Evolutionary conservation across 2,888 invertebrate genomes (phyloP).

Genomic region (Notodonta ziczac): DNA sequence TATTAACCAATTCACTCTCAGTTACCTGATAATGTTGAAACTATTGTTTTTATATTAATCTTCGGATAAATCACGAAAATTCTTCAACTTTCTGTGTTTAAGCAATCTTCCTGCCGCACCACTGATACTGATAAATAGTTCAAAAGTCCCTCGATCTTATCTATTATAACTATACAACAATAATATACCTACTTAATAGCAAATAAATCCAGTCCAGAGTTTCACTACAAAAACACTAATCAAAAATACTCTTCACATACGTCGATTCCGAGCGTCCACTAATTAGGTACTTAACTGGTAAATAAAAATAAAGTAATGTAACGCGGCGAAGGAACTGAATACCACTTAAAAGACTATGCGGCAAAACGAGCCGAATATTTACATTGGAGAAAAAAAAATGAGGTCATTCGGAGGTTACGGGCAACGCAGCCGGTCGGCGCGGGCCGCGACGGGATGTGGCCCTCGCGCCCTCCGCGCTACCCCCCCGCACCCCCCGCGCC

Average conservation of each 20-base stretch:
- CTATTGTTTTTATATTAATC: background rate
- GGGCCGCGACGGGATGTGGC: constrained; percentile 82
- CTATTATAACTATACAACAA: constrained; percentile 42
- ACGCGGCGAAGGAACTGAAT: constrained; percentile 79
- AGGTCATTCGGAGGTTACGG: constrained; percentile 84
- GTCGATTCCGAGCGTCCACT: constrained; percentile 59
- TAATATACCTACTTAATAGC: constrained; percentile 24
- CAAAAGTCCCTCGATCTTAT: constrained; percentile 49
- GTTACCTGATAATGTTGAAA: constrained; percentile 1
- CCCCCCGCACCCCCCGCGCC: constrained; percentile 40
- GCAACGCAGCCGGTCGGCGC: constrained; percentile 82
- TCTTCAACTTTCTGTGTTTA: constrained; percentile 14
- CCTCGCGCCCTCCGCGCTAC: constrained; percentile 49
- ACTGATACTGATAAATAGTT: constrained; percentile 53
- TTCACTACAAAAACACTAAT: constrained; percentile 58
- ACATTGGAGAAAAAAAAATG: constrained; percentile 84
- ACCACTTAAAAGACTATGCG: constrained; percentile 83
- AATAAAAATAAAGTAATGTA: constrained; percentile 52
- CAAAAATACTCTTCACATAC: constrained; percentile 56
- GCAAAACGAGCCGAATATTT: constrained; percentile 83
- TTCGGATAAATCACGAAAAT: constrained; percentile 1
- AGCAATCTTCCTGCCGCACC: constrained; percentile 48
- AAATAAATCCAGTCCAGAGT: constrained; percentile 49
- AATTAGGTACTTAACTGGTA: constrained; percentile 50
- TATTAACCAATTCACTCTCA: background rate